Evolutionary conservation across 92 coral and sea anemone genomes (phyloP).

Genomic region (Palythoa grandis): DNA sequence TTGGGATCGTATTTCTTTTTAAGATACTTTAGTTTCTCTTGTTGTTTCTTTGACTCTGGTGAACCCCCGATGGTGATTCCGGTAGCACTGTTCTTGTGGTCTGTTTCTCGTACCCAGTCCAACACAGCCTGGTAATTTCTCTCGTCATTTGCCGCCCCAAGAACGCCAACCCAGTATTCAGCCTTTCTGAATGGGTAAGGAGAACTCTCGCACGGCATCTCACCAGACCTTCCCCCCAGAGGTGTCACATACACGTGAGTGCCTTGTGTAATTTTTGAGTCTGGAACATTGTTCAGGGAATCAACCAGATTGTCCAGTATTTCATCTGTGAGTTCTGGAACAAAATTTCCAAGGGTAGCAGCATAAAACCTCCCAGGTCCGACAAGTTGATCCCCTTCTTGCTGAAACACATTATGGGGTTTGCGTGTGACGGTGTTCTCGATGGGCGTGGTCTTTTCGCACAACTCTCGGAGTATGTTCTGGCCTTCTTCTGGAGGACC

Average conservation of each 20-base stretch:
- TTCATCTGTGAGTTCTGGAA: slow-evolving; percentile 75
- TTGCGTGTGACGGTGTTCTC: slow-evolving; percentile 63
- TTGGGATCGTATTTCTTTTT: slow-evolving; percentile 80
- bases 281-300: slow-evolving; percentile 46
- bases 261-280: slow-evolving; percentile 27
- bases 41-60: slow-evolving; percentile 55
- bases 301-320: slow-evolving; percentile 61
- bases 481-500: slow-evolving; percentile 71
- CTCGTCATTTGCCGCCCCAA: slow-evolving; percentile 48
- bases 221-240: slow-evolving; percentile 68
- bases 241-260: slow-evolving; percentile 64
- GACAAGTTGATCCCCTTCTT: slow-evolving; percentile 67
- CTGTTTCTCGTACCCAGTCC: slow-evolving; percentile 58
- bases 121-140: slow-evolving; percentile 50
- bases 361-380: slow-evolving; percentile 66
- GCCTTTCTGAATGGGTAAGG: slow-evolving; percentile 70
- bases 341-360: slow-evolving; percentile 63
- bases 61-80: too few relatives aligned
- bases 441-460: slow-evolving; percentile 60
- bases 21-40: slow-evolving; percentile 59
- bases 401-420: slow-evolving; percentile 77
- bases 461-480: slow-evolving; percentile 64
- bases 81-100: slow-evolving; percentile 53
- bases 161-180: slow-evolving; percentile 73
- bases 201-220: slow-evolving; percentile 53